Evolutionary conservation across 2,113 vertebrate species (phyloP).

Genomic region (Cygnus buccinator): DNA sequence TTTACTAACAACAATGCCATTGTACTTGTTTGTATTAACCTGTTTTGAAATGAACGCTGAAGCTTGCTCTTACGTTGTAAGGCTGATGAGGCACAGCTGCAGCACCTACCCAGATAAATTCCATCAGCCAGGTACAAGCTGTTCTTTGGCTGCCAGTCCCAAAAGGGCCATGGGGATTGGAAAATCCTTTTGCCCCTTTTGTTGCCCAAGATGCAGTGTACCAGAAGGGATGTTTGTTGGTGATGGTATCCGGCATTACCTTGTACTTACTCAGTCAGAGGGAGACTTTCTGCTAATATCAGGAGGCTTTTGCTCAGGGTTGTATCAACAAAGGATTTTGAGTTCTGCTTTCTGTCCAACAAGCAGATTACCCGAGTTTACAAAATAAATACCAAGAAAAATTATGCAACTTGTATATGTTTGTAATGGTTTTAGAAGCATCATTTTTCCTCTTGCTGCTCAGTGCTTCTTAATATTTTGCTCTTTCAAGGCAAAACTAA

Average conservation of each 20-base stretch:
- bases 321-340: not conserved
- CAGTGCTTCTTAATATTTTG: not conserved
- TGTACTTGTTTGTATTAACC: not conserved
- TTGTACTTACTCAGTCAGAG: not conserved
- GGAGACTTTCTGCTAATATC: not conserved
- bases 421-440: not conserved
- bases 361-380: not conserved
- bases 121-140: not conserved
- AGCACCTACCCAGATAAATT: not conserved
- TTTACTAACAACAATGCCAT: not conserved
- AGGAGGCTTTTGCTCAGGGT: not conserved
- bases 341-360: not conserved
- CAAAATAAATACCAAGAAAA: not conserved
- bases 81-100: not conserved
- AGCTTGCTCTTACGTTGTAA: not conserved
- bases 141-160: not conserved
- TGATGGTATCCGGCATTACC: not conserved
- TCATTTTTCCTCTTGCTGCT: not conserved
- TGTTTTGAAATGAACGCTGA: not conserved
- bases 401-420: not conserved
- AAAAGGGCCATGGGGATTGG: fast-evolving
- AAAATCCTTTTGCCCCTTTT: not conserved
- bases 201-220: not conserved
- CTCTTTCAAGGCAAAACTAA: not conserved
- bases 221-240: not conserved